Base-by-base conservation (phyloP, 2,113 vertebrate species). In the Ceuthmochares aereus region DNA sequence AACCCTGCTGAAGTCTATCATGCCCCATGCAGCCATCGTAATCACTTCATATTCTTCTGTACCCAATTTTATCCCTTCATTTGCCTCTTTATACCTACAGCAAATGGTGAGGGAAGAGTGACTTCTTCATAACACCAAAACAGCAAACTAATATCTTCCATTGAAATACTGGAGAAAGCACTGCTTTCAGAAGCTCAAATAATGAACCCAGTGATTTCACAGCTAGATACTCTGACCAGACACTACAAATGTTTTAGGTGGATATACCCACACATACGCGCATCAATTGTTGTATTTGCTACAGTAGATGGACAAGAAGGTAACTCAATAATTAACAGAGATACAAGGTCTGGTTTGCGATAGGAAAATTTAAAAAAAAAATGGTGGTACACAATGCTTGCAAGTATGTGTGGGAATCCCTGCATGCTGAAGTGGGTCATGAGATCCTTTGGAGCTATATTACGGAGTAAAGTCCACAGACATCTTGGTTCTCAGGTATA, bases 1-100 rank as follows among this genome's bases (percentile, higher is more conserved):
- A 92, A 29, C 30, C 43, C 91, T 87, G 76, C 83, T 87, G 79
- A 90, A 81, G 90, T 85, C 85, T 21, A 14, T 92, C 83, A 77
- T 0, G 0, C 7, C 8, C 32, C 40, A 5, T 4, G 36, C 27
- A 73, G 45, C 59, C 79, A 73, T n/a, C 29, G 26, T 6, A 84
- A 70, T 34, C 0, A 0, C 43, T 70, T 30, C 51, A 21, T 64
- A 40, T 84, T 89, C 47, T 34, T 92, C 58, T 5, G 2, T 0
- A 4, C 54, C 49, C 63, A 66, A 34, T 51, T 89, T 52, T 45
- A 67, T 82, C 81, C 47, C 26, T 73, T 81, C 60, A 16, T 67
- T 63, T 87, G 60, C 81, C 91, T 56, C 77, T 87, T 63, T 55
- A 36, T 21, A 37, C 42, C 49, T 78, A 42, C 10, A 75, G 66